phyloP scores from a whole-genome alignment of 2,797 vertebrate species.

The Remorina albescens region DNA sequence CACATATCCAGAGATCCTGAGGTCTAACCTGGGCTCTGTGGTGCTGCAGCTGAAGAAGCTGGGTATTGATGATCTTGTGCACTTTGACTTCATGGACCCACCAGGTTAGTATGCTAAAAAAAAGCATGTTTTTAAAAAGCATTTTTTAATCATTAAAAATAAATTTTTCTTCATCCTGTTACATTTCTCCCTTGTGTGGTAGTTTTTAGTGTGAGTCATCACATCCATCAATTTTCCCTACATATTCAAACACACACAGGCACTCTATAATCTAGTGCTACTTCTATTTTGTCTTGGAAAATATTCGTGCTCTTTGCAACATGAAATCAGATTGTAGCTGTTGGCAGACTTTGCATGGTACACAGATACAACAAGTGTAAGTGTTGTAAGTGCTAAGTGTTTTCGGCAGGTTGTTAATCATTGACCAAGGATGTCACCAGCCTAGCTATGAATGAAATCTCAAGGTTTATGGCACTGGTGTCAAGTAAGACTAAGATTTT shows the following conservation, averaged over 20 bases:
- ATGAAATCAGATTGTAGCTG: not conserved
- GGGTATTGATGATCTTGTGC: constrained; percentile 97
- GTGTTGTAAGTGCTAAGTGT: no score
- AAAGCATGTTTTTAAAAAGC: not conserved
- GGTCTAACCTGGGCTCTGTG: constrained; percentile 96
- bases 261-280: not conserved
- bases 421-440: not conserved
- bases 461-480: not conserved
- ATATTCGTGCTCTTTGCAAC: not conserved
- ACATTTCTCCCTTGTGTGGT: not conserved
- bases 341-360: not conserved
- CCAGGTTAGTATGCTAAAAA: constrained; percentile 86
- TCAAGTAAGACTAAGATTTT: constrained; percentile 8
- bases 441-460: not conserved
- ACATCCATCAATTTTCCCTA: not conserved
- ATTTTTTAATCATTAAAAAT: not conserved
- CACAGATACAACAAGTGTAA: no score
- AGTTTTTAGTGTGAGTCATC: not conserved
- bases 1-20: constrained; percentile 97
- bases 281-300: not conserved
- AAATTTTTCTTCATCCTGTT: no score
- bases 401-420: not conserved
- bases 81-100: constrained; percentile 99
- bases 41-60: constrained; percentile 98
- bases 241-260: not conserved